Conservation (phyloP, 2,113 vertebrate species). For the Nesogale talazaci region DNA sequence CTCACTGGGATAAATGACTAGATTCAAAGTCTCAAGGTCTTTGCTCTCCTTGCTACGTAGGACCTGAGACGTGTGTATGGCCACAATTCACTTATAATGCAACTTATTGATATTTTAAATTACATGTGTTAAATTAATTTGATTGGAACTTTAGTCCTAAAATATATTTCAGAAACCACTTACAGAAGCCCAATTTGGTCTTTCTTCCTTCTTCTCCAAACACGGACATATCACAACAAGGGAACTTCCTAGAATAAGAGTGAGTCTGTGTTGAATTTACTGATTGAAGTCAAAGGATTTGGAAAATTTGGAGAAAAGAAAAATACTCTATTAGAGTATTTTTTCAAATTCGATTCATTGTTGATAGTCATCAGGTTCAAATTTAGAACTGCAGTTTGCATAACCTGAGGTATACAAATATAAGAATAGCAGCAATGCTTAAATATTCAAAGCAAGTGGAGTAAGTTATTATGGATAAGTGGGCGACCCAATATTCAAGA, state of each 20-base stretch:
- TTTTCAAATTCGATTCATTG: no score
- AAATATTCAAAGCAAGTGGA: constrained; percentile 35
- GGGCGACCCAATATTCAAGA: constrained; percentile 13
- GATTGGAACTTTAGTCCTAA: constrained; percentile 43
- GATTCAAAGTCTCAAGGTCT: constrained; percentile 9
- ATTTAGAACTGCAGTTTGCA: no score
- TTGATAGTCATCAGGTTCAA: no score
- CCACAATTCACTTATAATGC: neutral
- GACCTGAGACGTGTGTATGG: no score
- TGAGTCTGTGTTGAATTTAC: no score
- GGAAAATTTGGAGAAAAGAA: no score
- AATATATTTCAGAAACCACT: constrained; percentile 44
- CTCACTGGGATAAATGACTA: neutral
- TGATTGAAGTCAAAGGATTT: no score
- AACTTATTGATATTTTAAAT: constrained; percentile 41
- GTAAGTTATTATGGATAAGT: neutral
- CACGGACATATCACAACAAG: constrained; percentile 22
- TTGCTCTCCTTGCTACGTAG: constrained; percentile 17
- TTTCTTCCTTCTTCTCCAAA: neutral
- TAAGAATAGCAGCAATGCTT: neutral
- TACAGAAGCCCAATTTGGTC: neutral
- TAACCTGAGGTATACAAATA: neutral
- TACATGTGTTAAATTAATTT: neutral
- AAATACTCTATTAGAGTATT: no score
- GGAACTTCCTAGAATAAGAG: no score